These are phyloP conservation scores for Psittacula cyanocephala DNA, from an alignment of 2,113 vertebrate species.

Conservation along the genomic window DNA sequence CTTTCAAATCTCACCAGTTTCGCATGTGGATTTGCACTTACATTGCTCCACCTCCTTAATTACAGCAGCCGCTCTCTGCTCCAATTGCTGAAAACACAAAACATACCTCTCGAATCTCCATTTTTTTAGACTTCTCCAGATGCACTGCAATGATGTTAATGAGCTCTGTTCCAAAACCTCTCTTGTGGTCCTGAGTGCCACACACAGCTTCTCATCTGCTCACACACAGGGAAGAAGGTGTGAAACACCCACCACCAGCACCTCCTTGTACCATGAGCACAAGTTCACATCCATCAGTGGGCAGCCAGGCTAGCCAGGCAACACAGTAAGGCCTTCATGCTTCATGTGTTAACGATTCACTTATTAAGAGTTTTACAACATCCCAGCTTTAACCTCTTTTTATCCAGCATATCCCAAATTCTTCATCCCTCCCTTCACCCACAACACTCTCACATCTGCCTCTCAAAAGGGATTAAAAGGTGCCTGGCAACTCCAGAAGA, in stretches of 20 bases:
- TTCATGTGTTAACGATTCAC: not conserved
- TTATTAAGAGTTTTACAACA: not conserved
- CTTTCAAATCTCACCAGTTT: not conserved
- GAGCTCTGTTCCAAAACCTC: not conserved
- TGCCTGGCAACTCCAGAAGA: not conserved
- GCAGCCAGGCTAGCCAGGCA: not conserved
- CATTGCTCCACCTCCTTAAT: not conserved
- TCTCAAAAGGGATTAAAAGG: not conserved
- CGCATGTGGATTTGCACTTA: not conserved
- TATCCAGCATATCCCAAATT: not conserved
- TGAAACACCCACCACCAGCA: not conserved
- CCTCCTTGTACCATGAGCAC: not conserved
- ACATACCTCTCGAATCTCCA: not conserved
- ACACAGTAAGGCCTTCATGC: not conserved
- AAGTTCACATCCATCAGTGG: not conserved
- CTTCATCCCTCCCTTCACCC: not conserved
- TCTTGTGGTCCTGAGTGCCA: constrained; percentile 11
- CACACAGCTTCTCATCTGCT: constrained; percentile 21
- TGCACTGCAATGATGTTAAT: not conserved
- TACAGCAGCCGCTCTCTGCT: not conserved
- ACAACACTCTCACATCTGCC: rapidly evolving
- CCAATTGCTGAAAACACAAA: not conserved
- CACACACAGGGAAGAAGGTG: not conserved
- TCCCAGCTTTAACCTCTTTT: not conserved
- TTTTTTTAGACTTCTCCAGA: not conserved